Conservation (phyloP, 2,797 vertebrate species). For the Paedocypris micromegethes region DNA sequence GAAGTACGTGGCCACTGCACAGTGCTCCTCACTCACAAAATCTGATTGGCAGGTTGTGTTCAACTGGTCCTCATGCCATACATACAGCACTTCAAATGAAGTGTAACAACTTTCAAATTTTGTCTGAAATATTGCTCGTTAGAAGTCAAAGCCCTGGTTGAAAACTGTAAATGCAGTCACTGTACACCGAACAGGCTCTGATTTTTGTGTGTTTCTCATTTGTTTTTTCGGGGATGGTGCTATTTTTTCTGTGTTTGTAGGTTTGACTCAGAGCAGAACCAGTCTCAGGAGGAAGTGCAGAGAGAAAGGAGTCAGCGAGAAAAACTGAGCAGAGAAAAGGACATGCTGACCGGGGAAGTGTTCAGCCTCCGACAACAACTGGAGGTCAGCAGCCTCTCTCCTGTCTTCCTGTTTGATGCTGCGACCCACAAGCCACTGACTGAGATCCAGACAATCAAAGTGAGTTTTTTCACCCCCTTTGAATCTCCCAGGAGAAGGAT, state of each 20-base stretch:
- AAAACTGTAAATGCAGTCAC: no score
- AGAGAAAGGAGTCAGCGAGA: conserved; percentile 83
- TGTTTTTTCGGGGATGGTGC: background rate
- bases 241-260: conserved; percentile 57
- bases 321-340: conserved; percentile 87
- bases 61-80: no score
- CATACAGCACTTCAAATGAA: no score
- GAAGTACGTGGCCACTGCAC: no score
- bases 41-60: no score
- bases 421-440: conserved; percentile 10
- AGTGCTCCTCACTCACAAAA: no score
- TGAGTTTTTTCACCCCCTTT: background rate
- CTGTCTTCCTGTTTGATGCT: conserved; percentile 2
- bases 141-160: no score
- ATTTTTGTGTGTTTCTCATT: no score
- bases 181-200: no score
- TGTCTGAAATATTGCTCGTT: no score
- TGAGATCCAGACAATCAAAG: conserved; percentile 2
- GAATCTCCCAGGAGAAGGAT: conserved; percentile 81
- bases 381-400: conserved; percentile 68
- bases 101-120: no score
- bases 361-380: conserved; percentile 88
- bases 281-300: conserved; percentile 84
- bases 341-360: conserved; percentile 80
- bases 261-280: conserved; percentile 87